Conservation (phyloP, 2,888 invertebrate species). For the Acanthoscelides obtectus region DNA sequence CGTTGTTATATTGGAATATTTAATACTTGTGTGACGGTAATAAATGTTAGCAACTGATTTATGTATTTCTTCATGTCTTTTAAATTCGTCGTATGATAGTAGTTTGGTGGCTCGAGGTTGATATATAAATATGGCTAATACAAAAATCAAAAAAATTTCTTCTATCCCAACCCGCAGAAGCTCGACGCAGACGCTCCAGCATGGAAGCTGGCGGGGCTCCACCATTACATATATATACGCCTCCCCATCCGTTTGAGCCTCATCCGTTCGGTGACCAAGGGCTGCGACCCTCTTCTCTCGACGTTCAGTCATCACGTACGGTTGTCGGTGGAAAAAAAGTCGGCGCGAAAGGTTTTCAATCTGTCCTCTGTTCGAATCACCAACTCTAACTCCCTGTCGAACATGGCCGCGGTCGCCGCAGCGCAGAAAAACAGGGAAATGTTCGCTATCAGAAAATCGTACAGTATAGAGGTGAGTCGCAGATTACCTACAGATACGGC, state of each 20-base stretch:
- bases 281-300: neutral
- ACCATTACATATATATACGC: neutral
- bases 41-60: too few relatives aligned
- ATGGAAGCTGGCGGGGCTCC: neutral
- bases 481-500: neutral
- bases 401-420: conserved; percentile 82
- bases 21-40: too few relatives aligned
- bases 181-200: neutral
- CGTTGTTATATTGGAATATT: too few relatives aligned
- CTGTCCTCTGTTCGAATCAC: neutral
- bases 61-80: too few relatives aligned
- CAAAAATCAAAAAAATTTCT: too few relatives aligned
- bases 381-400: neutral
- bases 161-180: neutral
- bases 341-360: neutral
- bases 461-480: conserved; percentile 89
- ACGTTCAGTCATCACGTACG: too few relatives aligned
- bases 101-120: too few relatives aligned
- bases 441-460: conserved; percentile 96
- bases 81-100: too few relatives aligned
- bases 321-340: too few relatives aligned
- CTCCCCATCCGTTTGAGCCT: neutral
- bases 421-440: conserved; percentile 92
- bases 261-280: neutral
- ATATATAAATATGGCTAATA: too few relatives aligned